A percentile compares a stretch with the other conserved stretches of the same genome.
Conservation (phyloP, 2,888 invertebrate genomes). For the Chromoteleia sp. region DNA sequence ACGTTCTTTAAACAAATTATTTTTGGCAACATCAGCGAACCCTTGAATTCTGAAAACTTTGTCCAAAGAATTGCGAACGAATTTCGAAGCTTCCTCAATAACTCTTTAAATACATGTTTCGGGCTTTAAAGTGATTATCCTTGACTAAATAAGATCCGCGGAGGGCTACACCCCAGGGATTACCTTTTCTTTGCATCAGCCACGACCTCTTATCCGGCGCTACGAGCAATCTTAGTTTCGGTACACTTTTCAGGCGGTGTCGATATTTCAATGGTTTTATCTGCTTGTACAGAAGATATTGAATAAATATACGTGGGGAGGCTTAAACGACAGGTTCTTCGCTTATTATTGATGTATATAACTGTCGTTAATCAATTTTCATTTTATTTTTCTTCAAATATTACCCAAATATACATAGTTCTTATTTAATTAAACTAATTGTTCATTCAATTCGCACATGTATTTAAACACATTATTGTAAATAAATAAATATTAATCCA, state of each 20-base stretch:
- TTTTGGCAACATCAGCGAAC: no score
- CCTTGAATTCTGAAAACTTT: slow-evolving; percentile 5
- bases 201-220: slow-evolving; percentile 28
- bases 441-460: no score
- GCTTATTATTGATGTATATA: background rate
- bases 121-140: slow-evolving; percentile 81
- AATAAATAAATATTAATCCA: no score
- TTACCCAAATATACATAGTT: no score
- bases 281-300: slow-evolving; percentile 57
- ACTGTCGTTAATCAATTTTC: background rate
- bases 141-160: slow-evolving; percentile 80
- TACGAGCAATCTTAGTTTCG: slow-evolving; percentile 46
- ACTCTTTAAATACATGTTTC: slow-evolving; percentile 75
- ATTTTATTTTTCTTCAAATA: background rate
- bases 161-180: slow-evolving; percentile 79
- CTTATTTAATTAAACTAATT: no score
- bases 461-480: no score
- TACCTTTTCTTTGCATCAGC: slow-evolving; percentile 75
- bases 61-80: slow-evolving; percentile 67
- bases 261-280: slow-evolving; percentile 82
- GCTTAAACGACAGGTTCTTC: slow-evolving; percentile 2
- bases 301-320: slow-evolving; percentile 1
- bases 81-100: slow-evolving; percentile 77
- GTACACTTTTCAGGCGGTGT: slow-evolving; percentile 80
- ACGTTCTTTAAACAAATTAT: no score